Evolutionary conservation across 2,797 vertebrate species (phyloP), one percentile per base, ranked within the genome.

Genomic region (Mus minutoides): DNA sequence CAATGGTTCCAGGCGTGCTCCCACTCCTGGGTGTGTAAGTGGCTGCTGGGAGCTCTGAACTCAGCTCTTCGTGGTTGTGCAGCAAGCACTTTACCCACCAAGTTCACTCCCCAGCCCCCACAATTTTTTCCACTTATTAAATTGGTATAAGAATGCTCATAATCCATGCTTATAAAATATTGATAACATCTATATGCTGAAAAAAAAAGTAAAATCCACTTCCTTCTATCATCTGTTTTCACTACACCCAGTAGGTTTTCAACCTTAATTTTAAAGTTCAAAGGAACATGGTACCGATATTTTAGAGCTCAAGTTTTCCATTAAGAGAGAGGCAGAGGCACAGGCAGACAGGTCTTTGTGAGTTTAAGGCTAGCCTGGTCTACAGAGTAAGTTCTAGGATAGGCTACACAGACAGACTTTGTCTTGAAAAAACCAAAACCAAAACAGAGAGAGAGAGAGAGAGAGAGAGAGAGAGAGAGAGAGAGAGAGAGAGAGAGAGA

Each of bases 201-300:
- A 76, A 14, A 89, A 77, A 89, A 54, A 78, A 77, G 71, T 64
- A 58, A 40, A 54, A 75, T 4, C 89, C 84, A 67, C 26, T 94
- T 93, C 34, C 40, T 94, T 77, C 54, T 75, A 22, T 49, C 75
- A 58, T 43, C 49, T 92, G 76, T 37, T 83, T 92, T 93, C n/a
- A 40, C 58, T 91, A 79, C 6, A 43, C 13, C 26, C 22, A 22
- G 89, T 34, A 79, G 0, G 60, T 40, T 64, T 46, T 58, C 31
- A 37, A 58, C 37, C 34, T 95, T 82, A 71, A 62, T 73, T 94
- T 94, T 92, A 82, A 96, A 76, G 26, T 56, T 79, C 87, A 46
- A 31, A 88, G 56, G 49, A 84, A 88, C 24, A 92, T 43, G 13
- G 37, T 78, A n/a, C 4, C 6, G 64, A 52, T 67, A 54, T 64